Percentiles rank a stretch among this genome's conserved stretches.
These are phyloP conservation scores for Marasmarcha lunaedactyla DNA, from an alignment of 2,888 invertebrate genomes.

Conservation along the genomic window DNA sequence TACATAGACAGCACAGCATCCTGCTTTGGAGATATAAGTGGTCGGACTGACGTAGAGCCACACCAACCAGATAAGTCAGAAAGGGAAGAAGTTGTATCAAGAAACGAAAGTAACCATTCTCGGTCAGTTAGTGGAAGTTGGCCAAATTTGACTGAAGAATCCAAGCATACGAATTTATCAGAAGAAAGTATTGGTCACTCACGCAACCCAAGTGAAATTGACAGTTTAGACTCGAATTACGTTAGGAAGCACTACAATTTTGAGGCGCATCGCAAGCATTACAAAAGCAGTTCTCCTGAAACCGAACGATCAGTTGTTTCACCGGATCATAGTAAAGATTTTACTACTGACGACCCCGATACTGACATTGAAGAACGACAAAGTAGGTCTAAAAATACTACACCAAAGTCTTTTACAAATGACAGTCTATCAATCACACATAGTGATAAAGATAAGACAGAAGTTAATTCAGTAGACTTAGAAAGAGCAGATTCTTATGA, in stretches of 20 bases:
- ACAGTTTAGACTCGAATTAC: conserved; percentile 71
- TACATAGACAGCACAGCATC: conserved; percentile 65
- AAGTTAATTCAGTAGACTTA: conserved; percentile 19
- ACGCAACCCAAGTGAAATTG: conserved; percentile 66
- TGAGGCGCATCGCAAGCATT: conserved; percentile 53
- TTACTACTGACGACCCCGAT: conserved; percentile 46
- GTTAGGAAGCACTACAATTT: conserved; percentile 68
- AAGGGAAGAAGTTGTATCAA: conserved; percentile 43
- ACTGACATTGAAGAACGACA: conserved; percentile 46
- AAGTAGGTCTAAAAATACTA: conserved; percentile 46
- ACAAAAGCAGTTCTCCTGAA: conserved; percentile 60
- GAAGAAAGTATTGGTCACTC: conserved; percentile 63
- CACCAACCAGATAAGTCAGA: conserved; percentile 34
- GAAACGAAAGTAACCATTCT: conserved; percentile 44
- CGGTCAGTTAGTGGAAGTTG: conserved; percentile 57
- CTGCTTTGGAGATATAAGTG: conserved; percentile 62
- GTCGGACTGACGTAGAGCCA: conserved; percentile 42
- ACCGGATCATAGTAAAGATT: conserved; percentile 43
- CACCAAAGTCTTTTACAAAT: conserved; percentile 54
- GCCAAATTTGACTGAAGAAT: conserved; percentile 58
- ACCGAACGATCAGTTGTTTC: conserved; percentile 46
- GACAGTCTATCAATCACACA: conserved; percentile 45
- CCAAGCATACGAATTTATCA: conserved; percentile 49
- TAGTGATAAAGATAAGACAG: conserved; percentile 39
- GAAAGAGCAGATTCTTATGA: conserved; percentile 33